Base-by-base conservation (phyloP, 1,140 invertebrate genomes). In the Cryptotermes secundus region DNA sequence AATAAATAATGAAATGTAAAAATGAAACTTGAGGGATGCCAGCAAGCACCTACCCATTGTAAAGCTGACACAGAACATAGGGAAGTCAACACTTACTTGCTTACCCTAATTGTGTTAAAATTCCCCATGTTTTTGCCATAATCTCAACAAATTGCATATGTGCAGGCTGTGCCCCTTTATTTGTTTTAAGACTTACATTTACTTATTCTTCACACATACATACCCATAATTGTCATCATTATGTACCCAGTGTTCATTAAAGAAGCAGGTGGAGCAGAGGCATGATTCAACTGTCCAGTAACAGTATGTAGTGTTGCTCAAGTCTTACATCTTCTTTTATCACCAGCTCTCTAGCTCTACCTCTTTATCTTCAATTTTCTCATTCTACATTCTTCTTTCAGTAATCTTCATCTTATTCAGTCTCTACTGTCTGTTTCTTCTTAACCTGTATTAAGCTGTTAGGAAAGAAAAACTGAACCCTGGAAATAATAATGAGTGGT, bases 401-500 rank as follows among this genome's bases (percentile, higher is more conserved):
- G 7, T 72, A 31, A 1, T 72, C 59, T 72, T 72, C 26, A 72
- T 31, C 1, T 72, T 72, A 72, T 31, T 72, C 59, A 72, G 26
- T 31, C 14, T 49, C 16, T 72, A n/a, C n/a, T n/a, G 59, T 72
- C 59, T 72, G 26, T 72, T 72, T 26, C 26, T 72, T 72, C n/a
- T 72, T 26, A 72, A 72, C 59, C 59, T 72, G 59, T 72, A 72
- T 72, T 72, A 82, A 82, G 81, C 81, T 82, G 81, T 82, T 34
- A 53, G 81, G 81, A 59, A 45, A 82, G 42, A 82, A 82, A 82
- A 82, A 82, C n/a, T 82, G n/a, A 82, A 53, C 16, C 81, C 81
- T 82, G 81, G 53, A 82, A 82, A 7, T 38, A 82, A 53, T 49
- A 82, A 82, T 49, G 81, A 49, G 81, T 49, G 35, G 42, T 34